phyloP scores from a whole-genome alignment of 2,113 vertebrate species.

The Callospermophilus lateralis region DNA sequence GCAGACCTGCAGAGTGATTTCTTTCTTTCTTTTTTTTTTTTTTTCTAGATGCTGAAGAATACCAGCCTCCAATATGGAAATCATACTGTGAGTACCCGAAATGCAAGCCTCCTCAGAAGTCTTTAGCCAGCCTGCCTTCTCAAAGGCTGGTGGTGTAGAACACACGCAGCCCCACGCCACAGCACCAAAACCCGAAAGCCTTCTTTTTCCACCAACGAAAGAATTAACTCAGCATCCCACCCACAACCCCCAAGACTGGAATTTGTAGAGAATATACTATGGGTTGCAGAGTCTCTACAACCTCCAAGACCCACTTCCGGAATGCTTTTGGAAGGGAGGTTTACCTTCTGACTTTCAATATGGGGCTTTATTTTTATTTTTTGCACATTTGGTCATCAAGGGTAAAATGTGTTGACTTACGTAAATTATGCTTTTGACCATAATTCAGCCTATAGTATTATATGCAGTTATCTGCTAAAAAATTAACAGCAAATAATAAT shows the following conservation, averaged over 20 bases:
- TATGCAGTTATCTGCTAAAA: background rate
- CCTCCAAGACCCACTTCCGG: background rate
- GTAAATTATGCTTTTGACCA: slow-evolving; percentile 3
- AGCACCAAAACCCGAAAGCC: background rate
- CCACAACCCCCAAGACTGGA: background rate
- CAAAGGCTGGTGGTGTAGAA: background rate
- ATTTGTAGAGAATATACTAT: too few species aligned
- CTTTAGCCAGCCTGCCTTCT: background rate
- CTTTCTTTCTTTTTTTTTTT: slow-evolving; percentile 69
- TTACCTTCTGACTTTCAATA: background rate
- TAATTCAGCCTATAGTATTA: background rate
- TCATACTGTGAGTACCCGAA: slow-evolving; percentile 96
- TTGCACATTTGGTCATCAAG: background rate
- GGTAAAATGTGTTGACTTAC: background rate
- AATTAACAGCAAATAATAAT: background rate
- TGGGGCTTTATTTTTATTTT: background rate
- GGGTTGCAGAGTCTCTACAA: too few species aligned
- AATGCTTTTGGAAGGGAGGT: background rate
- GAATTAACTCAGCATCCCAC: background rate
- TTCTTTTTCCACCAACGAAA: background rate
- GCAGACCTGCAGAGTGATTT: slow-evolving; percentile 80
- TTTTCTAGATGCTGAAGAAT: slow-evolving; percentile 97
- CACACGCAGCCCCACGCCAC: too few species aligned
- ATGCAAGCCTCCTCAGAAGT: background rate
- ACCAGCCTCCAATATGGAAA: slow-evolving; percentile 99